A percentile compares a stretch with the other conserved stretches of the same genome.
phyloP scores from a whole-genome alignment of 2,888 invertebrate genomes.

The Pherbina coryleti region DNA sequence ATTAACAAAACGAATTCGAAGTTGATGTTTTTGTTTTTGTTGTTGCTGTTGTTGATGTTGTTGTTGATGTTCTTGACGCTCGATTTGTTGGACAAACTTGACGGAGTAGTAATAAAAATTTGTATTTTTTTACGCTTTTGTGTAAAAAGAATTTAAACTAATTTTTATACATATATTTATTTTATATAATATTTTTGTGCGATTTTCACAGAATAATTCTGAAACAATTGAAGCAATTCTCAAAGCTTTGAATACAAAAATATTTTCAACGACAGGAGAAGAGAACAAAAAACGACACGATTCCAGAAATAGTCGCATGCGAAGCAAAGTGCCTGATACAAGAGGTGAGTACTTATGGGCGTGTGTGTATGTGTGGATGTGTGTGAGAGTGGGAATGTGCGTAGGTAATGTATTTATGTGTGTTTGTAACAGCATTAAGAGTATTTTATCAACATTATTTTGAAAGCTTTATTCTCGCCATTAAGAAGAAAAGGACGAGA shows the following conservation, averaged over 20 bases:
- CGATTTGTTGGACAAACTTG: neutral
- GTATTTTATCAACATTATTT: no score
- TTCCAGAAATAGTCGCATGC: conserved; percentile 32
- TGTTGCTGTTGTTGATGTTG: conserved; percentile 11
- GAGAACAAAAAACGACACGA: conserved; percentile 40
- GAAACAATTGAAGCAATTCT: conserved; percentile 47
- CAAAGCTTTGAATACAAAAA: conserved; percentile 46
- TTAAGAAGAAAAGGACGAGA: no score
- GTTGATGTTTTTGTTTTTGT: neutral
- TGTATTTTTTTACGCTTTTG: conserved; percentile 45
- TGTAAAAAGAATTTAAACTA: conserved; percentile 44
- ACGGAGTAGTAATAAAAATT: conserved; percentile 30
- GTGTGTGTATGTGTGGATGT: no score
- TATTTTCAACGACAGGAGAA: conserved; percentile 39
- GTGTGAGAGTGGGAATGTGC: no score
- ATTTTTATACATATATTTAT: conserved; percentile 38
- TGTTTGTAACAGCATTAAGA: no score
- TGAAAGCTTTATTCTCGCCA: no score
- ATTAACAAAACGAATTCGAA: neutral
- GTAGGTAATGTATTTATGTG: no score
- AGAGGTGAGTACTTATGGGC: neutral
- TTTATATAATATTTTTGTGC: conserved; percentile 36
- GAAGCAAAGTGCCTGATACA: conserved; percentile 24
- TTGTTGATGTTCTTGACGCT: conserved; percentile 1
- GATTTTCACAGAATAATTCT: conserved; percentile 48